A percentile compares a stretch with the other conserved stretches of the same genome.
phyloP scores from a whole-genome alignment of 2,797 vertebrate genomes.

The Enteromius paludinosus region DNA sequence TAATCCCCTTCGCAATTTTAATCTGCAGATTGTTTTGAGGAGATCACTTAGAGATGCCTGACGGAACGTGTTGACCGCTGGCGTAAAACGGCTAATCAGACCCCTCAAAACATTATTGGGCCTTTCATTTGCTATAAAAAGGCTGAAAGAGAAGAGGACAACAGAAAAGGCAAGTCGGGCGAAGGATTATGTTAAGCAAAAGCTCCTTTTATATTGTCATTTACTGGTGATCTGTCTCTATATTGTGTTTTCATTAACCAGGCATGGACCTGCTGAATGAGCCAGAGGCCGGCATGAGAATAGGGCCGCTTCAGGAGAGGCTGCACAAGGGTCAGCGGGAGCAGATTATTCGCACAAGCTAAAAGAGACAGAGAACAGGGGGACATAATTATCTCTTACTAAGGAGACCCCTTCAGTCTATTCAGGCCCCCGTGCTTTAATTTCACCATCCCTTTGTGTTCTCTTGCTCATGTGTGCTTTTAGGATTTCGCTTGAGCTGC shows the following conservation, averaged over 20 bases:
- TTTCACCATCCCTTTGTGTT: slow-evolving; percentile 59
- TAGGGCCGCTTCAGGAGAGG: slow-evolving; percentile 52
- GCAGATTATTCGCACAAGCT: slow-evolving; percentile 67
- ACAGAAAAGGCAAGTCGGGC: slow-evolving; percentile 65
- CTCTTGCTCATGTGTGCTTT: slow-evolving; percentile 64
- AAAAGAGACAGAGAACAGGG: slow-evolving; percentile 63
- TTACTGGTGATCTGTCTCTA: slow-evolving; percentile 68
- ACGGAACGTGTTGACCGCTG: slow-evolving; percentile 60
- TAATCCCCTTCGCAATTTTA: slow-evolving; percentile 65
- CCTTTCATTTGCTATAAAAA: slow-evolving; percentile 55
- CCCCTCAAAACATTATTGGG: slow-evolving; percentile 59
- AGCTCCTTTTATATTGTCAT: slow-evolving; percentile 70
- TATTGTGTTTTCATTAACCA: slow-evolving; percentile 70
- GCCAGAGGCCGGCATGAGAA: slow-evolving; percentile 39
- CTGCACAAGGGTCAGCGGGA: slow-evolving; percentile 61
- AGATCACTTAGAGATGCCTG: slow-evolving; percentile 62
- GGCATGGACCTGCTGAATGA: slow-evolving; percentile 56
- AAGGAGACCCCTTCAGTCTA: slow-evolving; percentile 69
- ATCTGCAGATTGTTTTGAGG: slow-evolving; percentile 64
- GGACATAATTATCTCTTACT: slow-evolving; percentile 68
- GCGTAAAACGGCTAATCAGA: slow-evolving; percentile 63
- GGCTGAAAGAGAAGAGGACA: slow-evolving; percentile 58
- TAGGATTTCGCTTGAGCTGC: slow-evolving; percentile 66
- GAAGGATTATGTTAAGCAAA: slow-evolving; percentile 69
- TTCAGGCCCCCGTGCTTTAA: slow-evolving; percentile 58